Conservation (phyloP, 2,888 invertebrate genomes). For the Drosophila tripunctata region DNA sequence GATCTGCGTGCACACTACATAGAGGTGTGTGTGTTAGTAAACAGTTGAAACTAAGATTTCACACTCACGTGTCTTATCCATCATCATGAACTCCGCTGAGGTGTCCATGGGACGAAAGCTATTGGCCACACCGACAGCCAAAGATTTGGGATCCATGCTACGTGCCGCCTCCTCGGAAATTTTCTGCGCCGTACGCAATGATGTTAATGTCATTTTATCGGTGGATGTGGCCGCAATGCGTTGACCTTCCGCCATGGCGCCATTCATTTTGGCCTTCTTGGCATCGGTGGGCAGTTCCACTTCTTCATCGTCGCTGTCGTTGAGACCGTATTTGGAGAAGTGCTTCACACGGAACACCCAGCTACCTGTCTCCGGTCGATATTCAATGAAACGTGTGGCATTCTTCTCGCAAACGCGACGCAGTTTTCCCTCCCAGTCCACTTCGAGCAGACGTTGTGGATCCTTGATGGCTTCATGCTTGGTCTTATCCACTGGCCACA, state of each 20-base stretch:
- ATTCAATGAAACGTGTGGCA: conserved; percentile 96
- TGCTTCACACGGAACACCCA: conserved; percentile 98
- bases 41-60: too few species aligned
- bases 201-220: conserved; percentile 63
- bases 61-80: conserved; percentile 82
- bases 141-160: conserved; percentile 68
- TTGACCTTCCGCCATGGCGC: conserved; percentile 42
- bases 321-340: conserved; percentile 96
- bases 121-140: conserved; percentile 46
- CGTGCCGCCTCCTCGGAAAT: conserved; percentile 72
- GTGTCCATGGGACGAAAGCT: conserved; percentile 76
- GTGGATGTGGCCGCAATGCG: conserved; percentile 13
- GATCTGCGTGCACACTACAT: too few species aligned
- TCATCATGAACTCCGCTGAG: conserved; percentile 77
- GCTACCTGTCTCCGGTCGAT: conserved; percentile 96
- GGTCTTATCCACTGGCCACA: conserved; percentile 95
- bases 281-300: conserved; percentile 84
- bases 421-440: conserved; percentile 94
- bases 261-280: conserved; percentile 82
- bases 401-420: conserved; percentile 93
- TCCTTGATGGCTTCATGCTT: conserved; percentile 92
- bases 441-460: conserved; percentile 89
- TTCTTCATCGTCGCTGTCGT: conserved; percentile 96
- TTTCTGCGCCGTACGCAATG: conserved; percentile 67
- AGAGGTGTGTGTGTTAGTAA: too few species aligned